Evolutionary conservation across 2,113 vertebrate species (phyloP).

Genomic region (Notiomystis cincta): DNA sequence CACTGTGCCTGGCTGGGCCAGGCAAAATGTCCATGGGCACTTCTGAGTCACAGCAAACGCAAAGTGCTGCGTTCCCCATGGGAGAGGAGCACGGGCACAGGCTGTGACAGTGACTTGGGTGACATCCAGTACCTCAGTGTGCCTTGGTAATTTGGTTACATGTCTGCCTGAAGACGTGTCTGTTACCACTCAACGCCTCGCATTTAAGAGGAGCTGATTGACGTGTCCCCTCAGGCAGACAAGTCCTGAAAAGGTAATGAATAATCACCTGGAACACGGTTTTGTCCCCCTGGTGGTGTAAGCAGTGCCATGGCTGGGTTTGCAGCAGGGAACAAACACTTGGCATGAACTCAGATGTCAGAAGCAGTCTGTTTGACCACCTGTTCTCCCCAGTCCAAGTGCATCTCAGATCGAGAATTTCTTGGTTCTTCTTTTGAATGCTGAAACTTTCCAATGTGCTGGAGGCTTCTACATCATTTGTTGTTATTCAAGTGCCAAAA

Average conservation of each 20-base stretch:
- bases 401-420: neutral
- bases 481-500: neutral
- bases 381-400: neutral
- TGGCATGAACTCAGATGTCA: fast-evolving
- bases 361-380: neutral
- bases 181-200: neutral
- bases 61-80: neutral
- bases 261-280: neutral
- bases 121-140: neutral
- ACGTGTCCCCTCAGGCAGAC: neutral
- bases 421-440: neutral
- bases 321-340: neutral
- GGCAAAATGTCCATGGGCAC: neutral
- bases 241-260: neutral
- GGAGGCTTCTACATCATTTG: neutral
- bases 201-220: neutral
- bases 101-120: neutral
- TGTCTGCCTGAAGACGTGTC: neutral
- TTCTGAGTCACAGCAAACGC: neutral
- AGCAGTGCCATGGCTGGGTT: neutral
- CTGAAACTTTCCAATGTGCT: neutral
- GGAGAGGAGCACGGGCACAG: neutral
- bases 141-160: neutral
- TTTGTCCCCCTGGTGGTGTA: neutral
- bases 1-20: neutral